Percentiles rank a stretch among this genome's conserved stretches.
These are phyloP conservation scores for Leptinotarsa juncta DNA, from an alignment of 2,888 invertebrate species.

Conservation along the genomic window DNA sequence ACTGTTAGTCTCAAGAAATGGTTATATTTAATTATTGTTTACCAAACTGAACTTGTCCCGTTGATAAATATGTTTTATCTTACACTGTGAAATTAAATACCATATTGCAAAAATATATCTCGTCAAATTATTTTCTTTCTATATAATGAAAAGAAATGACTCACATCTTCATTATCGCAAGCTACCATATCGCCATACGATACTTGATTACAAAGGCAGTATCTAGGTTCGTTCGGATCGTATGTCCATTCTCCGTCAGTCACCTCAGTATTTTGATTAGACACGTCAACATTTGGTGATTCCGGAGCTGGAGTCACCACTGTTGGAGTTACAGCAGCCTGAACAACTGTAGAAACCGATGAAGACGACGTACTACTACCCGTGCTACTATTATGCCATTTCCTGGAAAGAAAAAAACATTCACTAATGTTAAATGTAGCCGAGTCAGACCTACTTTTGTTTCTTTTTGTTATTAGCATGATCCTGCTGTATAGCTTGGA, in stretches of 20 bases:
- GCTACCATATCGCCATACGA: conserved; percentile 99
- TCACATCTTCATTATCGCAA: conserved; percentile 96
- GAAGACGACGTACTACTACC: conserved; percentile 58
- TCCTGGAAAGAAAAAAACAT: conserved; percentile 49
- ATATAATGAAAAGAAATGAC: conserved; percentile 59
- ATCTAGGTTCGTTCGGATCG: conserved; percentile 96
- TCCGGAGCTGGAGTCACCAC: conserved; percentile 58
- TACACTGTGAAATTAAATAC: too few species aligned
- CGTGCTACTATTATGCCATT: conserved; percentile 55
- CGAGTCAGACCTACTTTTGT: conserved; percentile 68
- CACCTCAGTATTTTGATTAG: conserved; percentile 69
- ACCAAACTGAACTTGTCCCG: too few species aligned
- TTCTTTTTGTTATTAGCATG: conserved; percentile 73
- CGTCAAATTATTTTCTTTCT: too few species aligned
- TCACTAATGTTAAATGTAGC: neutral
- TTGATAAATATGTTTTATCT: neutral
- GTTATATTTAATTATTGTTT: too few species aligned
- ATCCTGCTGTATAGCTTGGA: conserved; percentile 74
- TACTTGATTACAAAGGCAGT: conserved; percentile 97
- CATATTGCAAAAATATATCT: too few species aligned
- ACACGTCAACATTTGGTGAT: conserved; percentile 64
- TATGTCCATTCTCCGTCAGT: conserved; percentile 89
- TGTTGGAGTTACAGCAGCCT: conserved; percentile 46
- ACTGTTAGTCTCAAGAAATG: too few species aligned
- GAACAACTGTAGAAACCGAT: conserved; percentile 50